Evolutionary conservation across 2,888 invertebrate species (phyloP).

Genomic region (Meganola albula): DNA sequence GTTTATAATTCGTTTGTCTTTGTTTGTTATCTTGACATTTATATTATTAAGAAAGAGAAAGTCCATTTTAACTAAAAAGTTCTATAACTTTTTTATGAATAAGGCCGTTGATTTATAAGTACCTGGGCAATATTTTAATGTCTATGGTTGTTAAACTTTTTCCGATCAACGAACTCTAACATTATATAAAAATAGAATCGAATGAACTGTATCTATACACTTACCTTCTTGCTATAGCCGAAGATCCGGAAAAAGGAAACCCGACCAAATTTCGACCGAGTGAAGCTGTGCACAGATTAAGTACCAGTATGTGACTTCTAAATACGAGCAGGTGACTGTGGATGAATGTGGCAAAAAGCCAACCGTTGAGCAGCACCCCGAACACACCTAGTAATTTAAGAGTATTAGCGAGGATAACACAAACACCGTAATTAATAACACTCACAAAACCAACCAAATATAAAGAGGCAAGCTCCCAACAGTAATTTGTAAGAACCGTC

Average conservation of each 20-base stretch:
- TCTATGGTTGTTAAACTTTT: too few species aligned
- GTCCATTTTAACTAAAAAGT: too few species aligned
- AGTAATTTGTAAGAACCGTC: slow-evolving; percentile 74
- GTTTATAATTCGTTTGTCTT: too few species aligned
- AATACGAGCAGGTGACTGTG: slow-evolving; percentile 73
- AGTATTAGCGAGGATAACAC: slow-evolving; percentile 14
- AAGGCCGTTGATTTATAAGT: too few species aligned
- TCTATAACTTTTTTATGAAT: too few species aligned
- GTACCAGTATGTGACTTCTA: slow-evolving; percentile 72
- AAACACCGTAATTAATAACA: slow-evolving; percentile 3
- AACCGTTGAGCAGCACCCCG: slow-evolving; percentile 75
- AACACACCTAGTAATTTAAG: slow-evolving; percentile 59
- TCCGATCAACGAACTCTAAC: too few species aligned
- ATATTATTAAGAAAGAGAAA: too few species aligned
- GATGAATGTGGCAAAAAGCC: slow-evolving; percentile 75
- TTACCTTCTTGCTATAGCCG: slow-evolving; percentile 73
- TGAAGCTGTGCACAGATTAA: slow-evolving; percentile 73
- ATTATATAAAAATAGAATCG: too few species aligned
- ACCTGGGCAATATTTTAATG: too few species aligned
- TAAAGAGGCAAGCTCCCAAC: slow-evolving; percentile 70
- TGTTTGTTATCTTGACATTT: too few species aligned
- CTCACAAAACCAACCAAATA: slow-evolving; percentile 65
- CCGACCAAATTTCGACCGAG: slow-evolving; percentile 72
- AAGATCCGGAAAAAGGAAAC: slow-evolving; percentile 74
- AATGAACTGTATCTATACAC: too few species aligned